Percentiles rank a stretch among this genome's conserved stretches.
phyloP scores from a whole-genome alignment of 2,113 vertebrate genomes.

The Peromyscus polionotus region DNA sequence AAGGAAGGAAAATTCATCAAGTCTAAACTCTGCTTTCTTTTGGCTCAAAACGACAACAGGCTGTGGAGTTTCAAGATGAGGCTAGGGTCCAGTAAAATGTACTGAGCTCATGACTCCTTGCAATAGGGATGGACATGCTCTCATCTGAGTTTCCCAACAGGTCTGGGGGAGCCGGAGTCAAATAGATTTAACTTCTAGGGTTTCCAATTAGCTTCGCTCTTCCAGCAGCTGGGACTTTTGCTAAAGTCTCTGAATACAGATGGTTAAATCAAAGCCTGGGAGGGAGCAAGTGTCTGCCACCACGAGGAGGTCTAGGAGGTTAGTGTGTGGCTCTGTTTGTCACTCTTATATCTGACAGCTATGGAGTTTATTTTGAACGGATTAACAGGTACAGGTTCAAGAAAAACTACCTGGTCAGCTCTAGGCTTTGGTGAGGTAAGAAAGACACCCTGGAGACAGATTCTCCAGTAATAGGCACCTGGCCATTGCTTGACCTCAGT shows the following conservation, averaged over 20 bases:
- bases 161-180: not conserved
- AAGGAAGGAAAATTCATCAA: not conserved
- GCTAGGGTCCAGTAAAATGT: not conserved
- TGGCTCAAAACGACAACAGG: slow-evolving; percentile 15
- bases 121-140: not conserved
- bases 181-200: not conserved
- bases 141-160: not conserved
- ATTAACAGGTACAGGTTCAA: not conserved
- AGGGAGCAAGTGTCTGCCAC: not conserved
- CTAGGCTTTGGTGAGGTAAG: not conserved
- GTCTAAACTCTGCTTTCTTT: not conserved
- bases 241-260: not conserved
- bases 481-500: not conserved
- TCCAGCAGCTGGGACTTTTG: not conserved
- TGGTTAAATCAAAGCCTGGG: not conserved
- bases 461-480: not conserved
- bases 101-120: not conserved
- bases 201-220: not conserved
- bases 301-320: not conserved
- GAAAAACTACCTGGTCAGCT: not conserved
- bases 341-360: not conserved
- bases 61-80: not conserved
- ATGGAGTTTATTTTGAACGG: not conserved
- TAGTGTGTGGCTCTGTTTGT: not conserved
- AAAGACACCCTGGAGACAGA: not conserved